phyloP scores from a whole-genome alignment of 92 coral and sea anemone genomes.

The Heliopora coerulea region DNA sequence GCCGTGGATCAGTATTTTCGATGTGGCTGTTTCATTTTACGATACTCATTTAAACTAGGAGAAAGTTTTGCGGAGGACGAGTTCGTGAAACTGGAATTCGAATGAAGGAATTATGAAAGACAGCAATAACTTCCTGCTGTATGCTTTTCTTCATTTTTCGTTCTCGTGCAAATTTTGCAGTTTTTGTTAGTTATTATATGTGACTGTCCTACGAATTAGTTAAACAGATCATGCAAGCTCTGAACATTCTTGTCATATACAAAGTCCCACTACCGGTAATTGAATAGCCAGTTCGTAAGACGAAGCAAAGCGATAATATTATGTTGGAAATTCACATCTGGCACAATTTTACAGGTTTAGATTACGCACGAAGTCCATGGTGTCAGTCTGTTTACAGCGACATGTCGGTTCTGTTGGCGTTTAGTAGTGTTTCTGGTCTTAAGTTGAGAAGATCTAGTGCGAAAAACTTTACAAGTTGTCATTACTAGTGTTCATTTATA shows the following conservation, averaged over 20 bases:
- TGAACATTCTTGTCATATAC: neutral
- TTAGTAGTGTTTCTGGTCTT: neutral
- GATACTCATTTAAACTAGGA: too few species aligned
- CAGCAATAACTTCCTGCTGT: too few species aligned
- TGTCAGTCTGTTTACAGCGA: slow-evolving; percentile 18
- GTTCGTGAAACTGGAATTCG: too few species aligned
- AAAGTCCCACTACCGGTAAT: too few species aligned
- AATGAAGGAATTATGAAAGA: too few species aligned
- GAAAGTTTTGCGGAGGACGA: too few species aligned
- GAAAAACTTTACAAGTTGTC: slow-evolving; percentile 11
- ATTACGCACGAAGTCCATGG: neutral
- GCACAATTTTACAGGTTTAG: neutral
- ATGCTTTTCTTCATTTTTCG: neutral
- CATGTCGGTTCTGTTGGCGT: slow-evolving; percentile 15
- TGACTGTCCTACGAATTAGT: too few species aligned
- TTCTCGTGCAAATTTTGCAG: too few species aligned
- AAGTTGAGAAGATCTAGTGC: neutral
- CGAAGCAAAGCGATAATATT: neutral
- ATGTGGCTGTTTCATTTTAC: too few species aligned
- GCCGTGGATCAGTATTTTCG: too few species aligned
- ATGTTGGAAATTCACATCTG: slow-evolving; percentile 6
- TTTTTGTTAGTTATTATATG: too few species aligned
- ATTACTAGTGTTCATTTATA: slow-evolving; percentile 27
- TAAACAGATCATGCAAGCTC: too few species aligned
- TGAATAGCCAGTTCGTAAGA: neutral